Conservation (phyloP, 2,888 invertebrate species). For the Lymantria monacha region DNA sequence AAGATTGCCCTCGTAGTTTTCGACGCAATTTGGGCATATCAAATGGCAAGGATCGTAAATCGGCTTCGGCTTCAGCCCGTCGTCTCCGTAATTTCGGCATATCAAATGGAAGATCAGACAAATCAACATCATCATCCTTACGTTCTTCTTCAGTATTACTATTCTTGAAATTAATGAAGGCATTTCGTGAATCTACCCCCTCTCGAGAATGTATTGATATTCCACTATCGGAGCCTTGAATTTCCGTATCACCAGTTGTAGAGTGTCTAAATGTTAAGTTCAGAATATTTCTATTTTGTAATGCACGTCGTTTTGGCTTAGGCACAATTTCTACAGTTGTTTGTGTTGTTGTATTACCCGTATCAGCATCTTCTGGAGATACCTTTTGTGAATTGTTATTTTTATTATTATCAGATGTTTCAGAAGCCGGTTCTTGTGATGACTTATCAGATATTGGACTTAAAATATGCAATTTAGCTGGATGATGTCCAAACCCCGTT, state of each 20-base stretch:
- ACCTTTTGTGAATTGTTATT: constrained; percentile 90
- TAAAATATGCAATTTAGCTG: constrained; percentile 90
- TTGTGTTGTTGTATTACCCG: constrained; percentile 66
- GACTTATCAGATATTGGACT: constrained; percentile 96
- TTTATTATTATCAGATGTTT: constrained; percentile 90
- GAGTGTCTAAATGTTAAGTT: constrained; percentile 85
- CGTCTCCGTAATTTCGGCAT: constrained; percentile 93
- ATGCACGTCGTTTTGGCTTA: constrained; percentile 84
- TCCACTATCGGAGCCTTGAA: constrained; percentile 93
- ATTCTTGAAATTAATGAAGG: constrained; percentile 83
- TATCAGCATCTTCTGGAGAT: constrained; percentile 85
- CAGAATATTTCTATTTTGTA: constrained; percentile 89
- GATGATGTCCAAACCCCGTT: constrained; percentile 87
- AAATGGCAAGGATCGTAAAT: constrained; percentile 91
- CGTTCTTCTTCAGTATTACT: constrained; percentile 78
- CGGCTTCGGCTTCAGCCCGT: constrained; percentile 88
- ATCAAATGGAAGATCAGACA: constrained; percentile 92
- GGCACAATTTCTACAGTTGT: constrained; percentile 76
- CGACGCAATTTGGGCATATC: constrained; percentile 95
- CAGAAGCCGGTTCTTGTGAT: constrained; percentile 92
- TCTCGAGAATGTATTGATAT: constrained; percentile 93
- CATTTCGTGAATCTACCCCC: constrained; percentile 86
- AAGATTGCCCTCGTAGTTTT: constrained; percentile 85
- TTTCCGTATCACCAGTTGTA: constrained; percentile 86
- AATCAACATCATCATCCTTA: constrained; percentile 84